These are phyloP conservation scores for Thalpophila matura DNA, from an alignment of 2,888 invertebrate genomes.

Conservation along the genomic window DNA sequence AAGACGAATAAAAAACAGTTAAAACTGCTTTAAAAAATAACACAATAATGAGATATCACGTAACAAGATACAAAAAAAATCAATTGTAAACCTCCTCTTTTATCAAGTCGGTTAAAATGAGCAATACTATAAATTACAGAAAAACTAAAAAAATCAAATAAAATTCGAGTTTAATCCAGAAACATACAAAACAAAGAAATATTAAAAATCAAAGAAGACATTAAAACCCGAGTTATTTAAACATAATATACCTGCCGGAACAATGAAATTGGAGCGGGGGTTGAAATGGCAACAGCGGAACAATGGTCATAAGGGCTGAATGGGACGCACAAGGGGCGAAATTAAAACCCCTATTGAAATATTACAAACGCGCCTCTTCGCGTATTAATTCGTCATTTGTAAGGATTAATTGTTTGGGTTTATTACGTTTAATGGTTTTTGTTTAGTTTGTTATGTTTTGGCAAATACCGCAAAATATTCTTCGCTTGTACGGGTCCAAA, in stretches of 20 bases:
- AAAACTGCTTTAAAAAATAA: no score
- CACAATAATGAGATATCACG: no score
- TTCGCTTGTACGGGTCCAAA: no score
- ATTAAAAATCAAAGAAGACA: slow-evolving; percentile 12
- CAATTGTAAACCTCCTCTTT: no score
- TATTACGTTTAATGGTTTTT: neutral
- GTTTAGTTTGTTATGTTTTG: no score
- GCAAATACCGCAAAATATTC: no score
- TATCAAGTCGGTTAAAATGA: no score
- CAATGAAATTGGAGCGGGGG: slow-evolving; percentile 42
- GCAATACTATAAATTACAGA: no score
- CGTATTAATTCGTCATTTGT: slow-evolving; percentile 40
- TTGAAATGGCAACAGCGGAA: slow-evolving; percentile 46
- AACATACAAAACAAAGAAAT: neutral
- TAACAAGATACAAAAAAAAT: no score
- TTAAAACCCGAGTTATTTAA: slow-evolving; percentile 14
- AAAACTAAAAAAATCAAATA: no score
- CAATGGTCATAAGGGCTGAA: slow-evolving; percentile 46
- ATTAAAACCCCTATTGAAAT: slow-evolving; percentile 58
- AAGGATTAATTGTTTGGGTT: slow-evolving; percentile 22
- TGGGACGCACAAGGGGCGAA: slow-evolving; percentile 29
- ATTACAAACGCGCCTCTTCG: slow-evolving; percentile 39
- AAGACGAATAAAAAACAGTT: no score
- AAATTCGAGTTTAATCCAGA: neutral
- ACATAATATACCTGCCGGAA: slow-evolving; percentile 42